Evolutionary conservation across 35 echinoderm and acorn worm genomes (phyloP), one percentile per base, ranked within the genome.

Genomic region (Lytechinus variegatus): DNA sequence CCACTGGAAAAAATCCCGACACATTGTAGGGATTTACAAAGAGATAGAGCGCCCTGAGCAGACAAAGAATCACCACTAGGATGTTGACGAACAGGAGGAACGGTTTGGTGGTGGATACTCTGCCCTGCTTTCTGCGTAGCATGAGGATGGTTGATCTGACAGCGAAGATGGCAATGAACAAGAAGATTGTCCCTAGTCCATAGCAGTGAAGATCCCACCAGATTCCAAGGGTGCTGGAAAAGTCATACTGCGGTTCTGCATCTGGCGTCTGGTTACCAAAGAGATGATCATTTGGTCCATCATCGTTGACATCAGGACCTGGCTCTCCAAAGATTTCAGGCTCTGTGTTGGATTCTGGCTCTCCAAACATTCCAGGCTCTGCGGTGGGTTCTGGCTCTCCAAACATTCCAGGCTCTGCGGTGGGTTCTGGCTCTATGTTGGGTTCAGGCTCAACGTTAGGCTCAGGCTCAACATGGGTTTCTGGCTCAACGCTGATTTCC

Each of bases 171-270:
- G 33, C 56, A 54, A 96, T 58, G 9, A 86, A 28, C 71, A 96
- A 51, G 54, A 91, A 96, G 16, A 95, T 56, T 24, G 94, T 9
- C 3, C 96, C 96, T 9, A 96, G 54, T 21, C 87, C 94, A 52
- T 96, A 96, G 29, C 56, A 96, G 19, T 96, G 96, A 28, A 96
- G 86, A 13, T 55, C 54, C 92, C 92, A 96, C 87, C 94, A 88
- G 4, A 95, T 28, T 71, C 87, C 72, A 86, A 94, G 91, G 28
- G 92, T 72, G 11, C 27, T 13, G 88, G 27, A 28, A 33, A 90
- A 90, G 14, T 54, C 88, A 10, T 52, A 90, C 88, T 52, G 27
- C 11, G 88, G 88, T 90, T 90, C 88, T 29, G 29, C 29, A 44
- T 90, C 4, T 90, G 88, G 88, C 21, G 88, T 90, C n/a, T 52